phyloP scores from a whole-genome alignment of 2,113 vertebrate genomes.

The Chitala chitala region DNA sequence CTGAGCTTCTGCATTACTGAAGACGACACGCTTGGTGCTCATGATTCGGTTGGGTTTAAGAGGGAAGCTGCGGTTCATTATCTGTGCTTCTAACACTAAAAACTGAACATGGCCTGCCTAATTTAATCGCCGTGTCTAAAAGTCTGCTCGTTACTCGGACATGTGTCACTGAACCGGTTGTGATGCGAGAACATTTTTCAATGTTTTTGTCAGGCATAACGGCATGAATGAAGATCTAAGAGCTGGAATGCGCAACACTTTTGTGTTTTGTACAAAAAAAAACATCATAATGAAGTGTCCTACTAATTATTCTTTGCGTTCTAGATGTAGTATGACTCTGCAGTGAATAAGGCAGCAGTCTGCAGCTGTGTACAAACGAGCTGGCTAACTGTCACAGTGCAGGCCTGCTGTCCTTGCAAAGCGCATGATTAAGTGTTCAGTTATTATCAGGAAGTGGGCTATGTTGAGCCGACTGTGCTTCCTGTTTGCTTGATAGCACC shows the following conservation, averaged over 20 bases:
- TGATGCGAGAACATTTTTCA: no score
- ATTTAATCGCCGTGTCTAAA: no score
- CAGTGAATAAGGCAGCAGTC: no score
- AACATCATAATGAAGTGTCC: no score
- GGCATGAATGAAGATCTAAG: no score
- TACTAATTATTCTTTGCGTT: no score
- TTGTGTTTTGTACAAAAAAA: no score
- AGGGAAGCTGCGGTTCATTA: not conserved
- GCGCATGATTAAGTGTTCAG: not conserved
- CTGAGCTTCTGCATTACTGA: not conserved
- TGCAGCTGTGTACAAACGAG: not conserved
- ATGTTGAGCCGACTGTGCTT: not conserved
- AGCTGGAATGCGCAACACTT: no score
- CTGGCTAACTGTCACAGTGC: not conserved
- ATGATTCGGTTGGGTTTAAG: not conserved
- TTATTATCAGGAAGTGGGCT: slow-evolving; percentile 19
- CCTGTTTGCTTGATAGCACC: slow-evolving; percentile 9
- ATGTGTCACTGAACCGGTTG: no score
- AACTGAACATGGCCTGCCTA: not conserved
- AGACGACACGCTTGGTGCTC: not conserved
- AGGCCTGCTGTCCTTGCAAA: not conserved
- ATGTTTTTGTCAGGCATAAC: no score
- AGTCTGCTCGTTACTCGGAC: no score
- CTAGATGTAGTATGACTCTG: no score
- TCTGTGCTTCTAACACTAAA: not conserved